Evolutionary conservation across 2,113 vertebrate genomes (phyloP), one percentile per base, ranked within the genome.

Genomic region (Pseudopipra pipra): DNA sequence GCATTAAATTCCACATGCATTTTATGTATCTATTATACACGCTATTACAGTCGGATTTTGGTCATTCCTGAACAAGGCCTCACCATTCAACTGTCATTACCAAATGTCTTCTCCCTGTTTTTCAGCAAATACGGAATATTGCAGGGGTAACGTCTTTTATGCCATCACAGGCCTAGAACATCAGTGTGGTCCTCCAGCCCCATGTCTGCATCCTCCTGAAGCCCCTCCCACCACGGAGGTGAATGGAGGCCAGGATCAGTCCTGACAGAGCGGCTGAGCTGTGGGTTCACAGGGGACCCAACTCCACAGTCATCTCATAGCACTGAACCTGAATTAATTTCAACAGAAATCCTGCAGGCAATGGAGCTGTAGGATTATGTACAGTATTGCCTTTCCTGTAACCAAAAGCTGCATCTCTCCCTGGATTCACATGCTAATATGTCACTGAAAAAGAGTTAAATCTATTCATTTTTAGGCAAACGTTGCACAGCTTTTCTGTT

Each of bases 21-120:
- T 81, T 96, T 93, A 96, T 71, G 85, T 96, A 93, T 92, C 93
- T 97, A 97, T 83, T 96, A 93, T 96, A 97, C 90, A 95, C 76
- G 6, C 92, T 86, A 93, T 89, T 90, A 87, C 93, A 87, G 96
- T 92, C 76, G 25, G 70, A 96, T 94, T 97, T 91, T 80, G 96
- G 92, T 94, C 96, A 96, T 97, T 97, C 95, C 93, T 96, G 91
- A 97, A 96, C 92, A 95, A 95, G 94, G 96, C 84, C 93, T 97
- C 85, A 90, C 89, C 68, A 84, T 78, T 95, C 94, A 85, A 67
- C 49, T 74, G 87, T 87, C 91, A 89, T 30, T 85, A 93, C 66
- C 85, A 12, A 97, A 89, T 89, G 19, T 46, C 47, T 85, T 84
- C 85, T 91, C 73, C 71, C 46, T 76, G 85, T 84, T 93, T 82